Percentiles rank a stretch among this genome's conserved stretches.
These are phyloP conservation scores for Vicugna pacos DNA, from an alignment of 2,113 vertebrate species.

Conservation along the genomic window DNA sequence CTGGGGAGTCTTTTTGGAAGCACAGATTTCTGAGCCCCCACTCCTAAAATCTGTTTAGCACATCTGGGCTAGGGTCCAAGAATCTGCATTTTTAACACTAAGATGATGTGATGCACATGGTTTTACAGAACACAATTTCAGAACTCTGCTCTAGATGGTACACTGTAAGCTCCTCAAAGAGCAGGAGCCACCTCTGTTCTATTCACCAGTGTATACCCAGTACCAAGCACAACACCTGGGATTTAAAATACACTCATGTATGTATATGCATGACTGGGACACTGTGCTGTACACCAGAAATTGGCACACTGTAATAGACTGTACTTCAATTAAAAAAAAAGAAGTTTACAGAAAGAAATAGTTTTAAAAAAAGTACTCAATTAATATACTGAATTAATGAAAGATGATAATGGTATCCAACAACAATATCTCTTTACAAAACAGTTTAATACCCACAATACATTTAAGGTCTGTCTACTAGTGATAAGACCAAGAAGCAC, in stretches of 20 bases:
- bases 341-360: too few relatives aligned
- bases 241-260: conserved; percentile 3
- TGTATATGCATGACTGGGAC: too few relatives aligned
- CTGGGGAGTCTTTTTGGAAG: conserved; percentile 39
- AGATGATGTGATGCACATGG: background rate
- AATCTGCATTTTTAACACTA: conserved; percentile 17
- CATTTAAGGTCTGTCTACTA: conserved; percentile 34
- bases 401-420: background rate
- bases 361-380: background rate
- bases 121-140: conserved; percentile 34
- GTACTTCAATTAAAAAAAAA: too few relatives aligned
- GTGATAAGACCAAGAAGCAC: background rate
- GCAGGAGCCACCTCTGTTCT: background rate
- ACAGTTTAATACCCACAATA: background rate
- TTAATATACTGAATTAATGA: background rate
- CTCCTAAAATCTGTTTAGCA: background rate
- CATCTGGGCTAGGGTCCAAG: background rate
- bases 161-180: conserved; percentile 32
- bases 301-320: too few relatives aligned
- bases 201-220: background rate
- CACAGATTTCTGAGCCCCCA: conserved; percentile 4
- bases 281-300: too few relatives aligned
- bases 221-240: background rate
- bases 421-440: background rate
- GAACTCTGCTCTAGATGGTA: background rate